Evolutionary conservation across 2,888 invertebrate species (phyloP).

Genomic region (Callimorpha dominula): DNA sequence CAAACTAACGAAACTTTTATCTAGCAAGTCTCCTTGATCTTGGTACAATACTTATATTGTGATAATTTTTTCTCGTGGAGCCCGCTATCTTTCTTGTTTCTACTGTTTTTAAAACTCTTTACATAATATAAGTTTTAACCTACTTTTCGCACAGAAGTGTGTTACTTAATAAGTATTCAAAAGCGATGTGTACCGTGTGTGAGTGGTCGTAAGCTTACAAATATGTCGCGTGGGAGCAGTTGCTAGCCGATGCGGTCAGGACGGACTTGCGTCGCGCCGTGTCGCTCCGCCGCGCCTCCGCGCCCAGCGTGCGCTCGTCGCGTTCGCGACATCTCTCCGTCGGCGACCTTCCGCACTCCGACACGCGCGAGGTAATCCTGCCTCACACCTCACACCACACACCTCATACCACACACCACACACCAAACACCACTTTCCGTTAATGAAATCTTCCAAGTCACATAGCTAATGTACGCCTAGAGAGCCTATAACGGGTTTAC

Average conservation of each 20-base stretch:
- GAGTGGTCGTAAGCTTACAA: constrained; percentile 47
- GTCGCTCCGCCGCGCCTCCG: constrained; percentile 77
- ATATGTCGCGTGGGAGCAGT: constrained; percentile 82
- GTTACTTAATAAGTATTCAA: background rate
- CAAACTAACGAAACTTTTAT: too few relatives aligned
- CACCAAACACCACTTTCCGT: too few relatives aligned
- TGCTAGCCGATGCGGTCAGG: constrained; percentile 92
- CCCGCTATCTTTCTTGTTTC: too few relatives aligned
- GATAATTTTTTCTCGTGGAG: too few relatives aligned
- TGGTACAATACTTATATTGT: too few relatives aligned
- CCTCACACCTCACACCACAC: constrained; percentile 7
- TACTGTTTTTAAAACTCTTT: too few relatives aligned
- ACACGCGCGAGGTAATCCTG: constrained; percentile 72
- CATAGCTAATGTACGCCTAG: too few relatives aligned
- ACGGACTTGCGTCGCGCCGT: constrained; percentile 89
- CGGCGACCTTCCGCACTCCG: constrained; percentile 79
- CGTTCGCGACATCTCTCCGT: constrained; percentile 70
- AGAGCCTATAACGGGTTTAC: too few relatives aligned
- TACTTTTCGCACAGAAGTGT: too few relatives aligned
- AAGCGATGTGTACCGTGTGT: constrained; percentile 36
- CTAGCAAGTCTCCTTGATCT: too few relatives aligned
- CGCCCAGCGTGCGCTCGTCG: constrained; percentile 77
- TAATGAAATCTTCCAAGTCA: too few relatives aligned
- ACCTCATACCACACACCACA: background rate
- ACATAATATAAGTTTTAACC: too few relatives aligned